These are phyloP conservation scores for Actinopyga echinites DNA, from an alignment of 53 echinoderm and acorn worm genomes.

Conservation along the genomic window DNA sequence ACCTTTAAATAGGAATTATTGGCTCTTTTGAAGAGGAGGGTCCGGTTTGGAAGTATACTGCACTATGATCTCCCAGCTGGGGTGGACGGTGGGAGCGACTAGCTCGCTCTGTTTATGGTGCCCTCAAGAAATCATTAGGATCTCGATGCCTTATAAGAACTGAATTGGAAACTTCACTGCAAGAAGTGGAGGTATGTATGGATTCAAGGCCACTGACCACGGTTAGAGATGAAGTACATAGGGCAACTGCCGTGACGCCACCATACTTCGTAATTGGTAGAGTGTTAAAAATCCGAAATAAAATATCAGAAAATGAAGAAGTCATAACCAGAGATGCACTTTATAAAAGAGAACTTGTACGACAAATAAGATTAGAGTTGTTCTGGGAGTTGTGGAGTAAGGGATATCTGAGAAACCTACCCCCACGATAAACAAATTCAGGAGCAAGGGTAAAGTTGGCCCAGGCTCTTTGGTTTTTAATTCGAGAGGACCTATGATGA, in stretches of 20 bases:
- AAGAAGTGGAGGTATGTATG: conserved; percentile 26
- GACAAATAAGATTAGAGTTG: background rate
- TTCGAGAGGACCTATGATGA: conserved; percentile 35
- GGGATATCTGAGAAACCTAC: background rate
- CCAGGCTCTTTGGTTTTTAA: conserved; percentile 12
- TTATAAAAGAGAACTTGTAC: too few relatives aligned
- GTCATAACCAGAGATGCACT: background rate
- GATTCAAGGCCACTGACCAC: conserved; percentile 22
- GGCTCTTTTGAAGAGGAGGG: background rate
- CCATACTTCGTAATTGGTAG: background rate
- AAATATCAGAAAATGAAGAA: background rate
- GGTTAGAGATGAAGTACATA: conserved; percentile 33
- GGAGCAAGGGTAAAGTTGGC: conserved; percentile 22
- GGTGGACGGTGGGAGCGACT: conserved; percentile 45
- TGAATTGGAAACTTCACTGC: conserved; percentile 28
- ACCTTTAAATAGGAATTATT: too few relatives aligned
- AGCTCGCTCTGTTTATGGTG: conserved; percentile 27
- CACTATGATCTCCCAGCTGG: conserved; percentile 23
- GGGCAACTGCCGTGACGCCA: background rate
- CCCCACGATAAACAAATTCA: background rate
- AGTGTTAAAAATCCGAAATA: background rate
- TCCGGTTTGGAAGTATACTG: conserved; percentile 2
- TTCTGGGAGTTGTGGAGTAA: background rate
- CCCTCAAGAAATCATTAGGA: conserved; percentile 17
- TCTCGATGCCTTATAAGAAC: conserved; percentile 12